Evolutionary conservation across 2,797 vertebrate genomes (phyloP).

Genomic region (Dendrocincla tyrannina): DNA sequence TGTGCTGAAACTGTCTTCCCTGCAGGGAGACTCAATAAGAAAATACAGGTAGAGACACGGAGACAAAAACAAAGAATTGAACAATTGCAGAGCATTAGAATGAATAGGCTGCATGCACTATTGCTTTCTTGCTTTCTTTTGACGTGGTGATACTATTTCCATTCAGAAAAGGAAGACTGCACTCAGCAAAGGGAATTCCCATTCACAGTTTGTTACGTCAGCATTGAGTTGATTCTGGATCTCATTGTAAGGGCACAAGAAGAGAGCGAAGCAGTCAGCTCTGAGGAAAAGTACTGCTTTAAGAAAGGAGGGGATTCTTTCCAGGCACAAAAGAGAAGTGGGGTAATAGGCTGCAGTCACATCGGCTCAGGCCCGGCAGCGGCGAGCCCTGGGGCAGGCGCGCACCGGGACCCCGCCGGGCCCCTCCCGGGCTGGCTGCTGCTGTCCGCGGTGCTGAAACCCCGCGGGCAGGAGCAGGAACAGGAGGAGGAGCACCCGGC

Average conservation of each 20-base stretch:
- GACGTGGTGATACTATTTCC: not conserved
- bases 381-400: slow-evolving; percentile 62
- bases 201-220: not conserved
- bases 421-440: no score
- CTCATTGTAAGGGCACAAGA: not conserved
- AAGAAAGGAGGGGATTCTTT: not conserved
- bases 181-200: no score
- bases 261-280: not conserved
- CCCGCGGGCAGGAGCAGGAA: not conserved
- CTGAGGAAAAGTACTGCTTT: not conserved
- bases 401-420: no score
- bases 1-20: not conserved
- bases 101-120: accelerated
- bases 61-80: not conserved
- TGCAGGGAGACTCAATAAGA: not conserved
- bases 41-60: accelerated
- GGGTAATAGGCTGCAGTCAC: slow-evolving; percentile 40
- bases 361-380: slow-evolving; percentile 81
- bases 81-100: not conserved
- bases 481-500: not conserved
- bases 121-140: not conserved
- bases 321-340: not conserved
- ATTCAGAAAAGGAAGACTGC: not conserved
- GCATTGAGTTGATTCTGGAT: not conserved
- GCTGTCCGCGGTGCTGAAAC: slow-evolving; percentile 81